Base-by-base conservation (phyloP, 2,113 vertebrate genomes). In the Stigmatopora argus region DNA sequence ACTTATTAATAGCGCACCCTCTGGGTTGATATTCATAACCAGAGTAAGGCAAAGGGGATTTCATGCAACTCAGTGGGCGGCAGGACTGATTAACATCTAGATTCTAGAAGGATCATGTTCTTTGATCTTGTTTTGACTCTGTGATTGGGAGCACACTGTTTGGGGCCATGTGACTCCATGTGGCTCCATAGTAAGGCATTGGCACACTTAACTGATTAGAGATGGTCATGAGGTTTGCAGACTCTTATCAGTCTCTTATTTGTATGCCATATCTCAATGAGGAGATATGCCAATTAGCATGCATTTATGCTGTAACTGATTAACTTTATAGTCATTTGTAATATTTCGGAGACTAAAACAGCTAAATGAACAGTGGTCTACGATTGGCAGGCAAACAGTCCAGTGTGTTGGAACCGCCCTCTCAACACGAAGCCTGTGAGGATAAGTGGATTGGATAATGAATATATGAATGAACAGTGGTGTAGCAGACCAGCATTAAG, bases 1-100 rank as follows among this genome's bases (percentile, higher is more conserved):
- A 71, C 70, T 83, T 89, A 88, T 88, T 84, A 86, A 88, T 83
- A 86, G 79, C 62, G 34, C 60, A 65, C 77, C 78, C 74, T 75
- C 35, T 74, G 79, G 81, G 75, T 78, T 75, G 65, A 75, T 81
- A 83, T 79, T 83, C 74, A 78, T 85, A 84, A 77, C 65, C 78
- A 69, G 81, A 78, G 66, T 69, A 77, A 77, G 81, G 67, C 69
- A 72, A 63, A 73, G 47, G 67, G 72, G 70, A 67, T 68, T 70
- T 72, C 75, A 75, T 70, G 74, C 59, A 67, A 68, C 71, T 66
- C 66, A 70, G 58, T 57, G 66, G 78, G 67, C 71, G 71, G 71
- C 70, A 64, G 70, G 64, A 77, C 75, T 77, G 85, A 87, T 88
- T 78, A 73, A 83, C 82, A 70, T 84, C 70, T 80, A 17, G 52